phyloP scores from a whole-genome alignment of 1,140 invertebrate genomes.

The Macrocentrus cingulum region DNA sequence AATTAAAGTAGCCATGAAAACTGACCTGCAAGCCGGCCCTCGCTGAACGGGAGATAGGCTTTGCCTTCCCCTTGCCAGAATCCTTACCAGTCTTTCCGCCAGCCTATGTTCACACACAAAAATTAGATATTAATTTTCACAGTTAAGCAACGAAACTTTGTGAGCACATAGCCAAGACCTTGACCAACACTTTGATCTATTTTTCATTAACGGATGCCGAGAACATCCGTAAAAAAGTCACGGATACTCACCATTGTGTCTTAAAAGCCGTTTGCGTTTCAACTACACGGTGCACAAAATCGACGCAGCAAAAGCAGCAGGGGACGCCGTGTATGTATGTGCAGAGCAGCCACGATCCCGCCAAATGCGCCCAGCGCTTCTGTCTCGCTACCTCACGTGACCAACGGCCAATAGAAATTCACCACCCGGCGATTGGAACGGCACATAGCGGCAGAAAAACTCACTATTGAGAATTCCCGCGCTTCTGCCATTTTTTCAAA shows the following conservation, averaged over 20 bases:
- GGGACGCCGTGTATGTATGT: slow-evolving; percentile 43
- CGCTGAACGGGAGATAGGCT: slow-evolving; percentile 96
- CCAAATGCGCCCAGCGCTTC: slow-evolving; percentile 53
- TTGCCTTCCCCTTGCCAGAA: slow-evolving; percentile 99
- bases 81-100: slow-evolving; percentile 99
- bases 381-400: not conserved
- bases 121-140: slow-evolving; percentile 54
- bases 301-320: slow-evolving; percentile 36
- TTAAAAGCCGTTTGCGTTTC: slow-evolving; percentile 40
- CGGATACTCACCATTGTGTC: slow-evolving; percentile 60
- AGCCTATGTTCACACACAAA: slow-evolving; percentile 68
- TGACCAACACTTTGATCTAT: slow-evolving; percentile 16
- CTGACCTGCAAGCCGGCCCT: slow-evolving; percentile 96
- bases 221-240: slow-evolving; percentile 50
- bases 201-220: slow-evolving; percentile 39
- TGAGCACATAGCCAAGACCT: slow-evolving; percentile 39
- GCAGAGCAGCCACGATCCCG: slow-evolving; percentile 50
- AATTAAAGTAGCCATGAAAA: slow-evolving; percentile 29
- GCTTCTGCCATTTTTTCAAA: too few relatives aligned
- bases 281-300: slow-evolving; percentile 36
- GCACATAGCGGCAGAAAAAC: too few relatives aligned
- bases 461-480: too few relatives aligned
- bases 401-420: not conserved
- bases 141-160: slow-evolving; percentile 52
- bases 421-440: too few relatives aligned